phyloP scores from a whole-genome alignment of 2,113 vertebrate genomes.

The Psettodes erumei region DNA sequence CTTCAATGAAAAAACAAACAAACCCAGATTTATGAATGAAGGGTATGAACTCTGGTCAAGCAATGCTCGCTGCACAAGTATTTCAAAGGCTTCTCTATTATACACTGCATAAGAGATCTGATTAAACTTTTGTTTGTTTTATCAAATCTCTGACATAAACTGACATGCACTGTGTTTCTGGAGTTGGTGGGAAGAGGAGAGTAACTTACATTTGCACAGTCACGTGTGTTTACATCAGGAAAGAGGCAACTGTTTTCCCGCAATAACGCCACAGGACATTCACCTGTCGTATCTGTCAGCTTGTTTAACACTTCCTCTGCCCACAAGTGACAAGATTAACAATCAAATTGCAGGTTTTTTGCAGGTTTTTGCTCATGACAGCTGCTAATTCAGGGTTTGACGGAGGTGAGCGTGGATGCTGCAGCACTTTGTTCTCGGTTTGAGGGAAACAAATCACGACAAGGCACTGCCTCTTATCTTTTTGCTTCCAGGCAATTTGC shows the following conservation, averaged over 20 bases:
- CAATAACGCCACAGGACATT: neutral
- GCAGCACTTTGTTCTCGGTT: neutral
- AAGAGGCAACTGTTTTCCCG: neutral
- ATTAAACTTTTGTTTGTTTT: no score
- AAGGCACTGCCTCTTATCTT: no score
- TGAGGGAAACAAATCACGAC: neutral
- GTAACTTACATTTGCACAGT: neutral
- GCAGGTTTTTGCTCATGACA: no score
- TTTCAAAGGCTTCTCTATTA: neutral
- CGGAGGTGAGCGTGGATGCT: neutral
- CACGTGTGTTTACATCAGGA: neutral
- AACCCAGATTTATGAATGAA: slow-evolving; percentile 1
- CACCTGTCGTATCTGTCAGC: neutral
- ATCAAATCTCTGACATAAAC: no score
- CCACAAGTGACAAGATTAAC: neutral
- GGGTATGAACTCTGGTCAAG: neutral
- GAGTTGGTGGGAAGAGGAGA: neutral
- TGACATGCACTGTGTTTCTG: no score
- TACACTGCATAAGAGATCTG: neutral
- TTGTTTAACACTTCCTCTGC: neutral
- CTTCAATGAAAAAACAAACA: neutral
- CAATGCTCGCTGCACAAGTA: no score
- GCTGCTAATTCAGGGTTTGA: neutral
- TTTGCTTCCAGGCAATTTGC: neutral
- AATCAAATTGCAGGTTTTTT: neutral